Percentiles rank a stretch among this genome's conserved stretches.
Conservation (phyloP, 2,888 invertebrate genomes). For the Xanthorhoe designata region DNA sequence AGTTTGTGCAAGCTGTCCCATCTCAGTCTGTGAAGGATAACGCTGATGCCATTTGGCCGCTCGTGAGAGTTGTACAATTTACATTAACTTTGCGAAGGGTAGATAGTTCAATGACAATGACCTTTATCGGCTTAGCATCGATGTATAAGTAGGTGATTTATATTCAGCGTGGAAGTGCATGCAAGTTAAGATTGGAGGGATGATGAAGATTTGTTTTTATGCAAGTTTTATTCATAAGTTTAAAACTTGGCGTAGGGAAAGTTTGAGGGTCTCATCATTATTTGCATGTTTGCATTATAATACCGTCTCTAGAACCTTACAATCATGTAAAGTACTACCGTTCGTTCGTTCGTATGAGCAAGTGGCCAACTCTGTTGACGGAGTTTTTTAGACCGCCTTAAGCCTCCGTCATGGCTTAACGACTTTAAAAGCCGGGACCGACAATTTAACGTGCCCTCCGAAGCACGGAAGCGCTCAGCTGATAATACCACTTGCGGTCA, state of each 20-base stretch:
- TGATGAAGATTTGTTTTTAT: constrained; percentile 34
- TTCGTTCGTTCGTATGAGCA: too few species aligned
- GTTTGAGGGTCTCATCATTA: constrained; percentile 16
- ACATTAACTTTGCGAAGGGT: constrained; percentile 72
- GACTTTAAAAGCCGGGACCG: too few species aligned
- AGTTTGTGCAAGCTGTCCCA: constrained; percentile 14
- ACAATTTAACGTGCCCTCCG: too few species aligned
- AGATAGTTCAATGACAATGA: constrained; percentile 75
- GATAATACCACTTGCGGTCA: too few species aligned
- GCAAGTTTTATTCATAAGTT: constrained; percentile 32
- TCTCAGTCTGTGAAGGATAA: constrained; percentile 50
- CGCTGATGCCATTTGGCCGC: constrained; percentile 80
- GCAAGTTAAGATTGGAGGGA: constrained; percentile 39
- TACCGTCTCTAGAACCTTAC: not conserved
- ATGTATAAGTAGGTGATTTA: constrained; percentile 72
- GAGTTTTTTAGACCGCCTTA: too few species aligned
- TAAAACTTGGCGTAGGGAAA: constrained; percentile 14
- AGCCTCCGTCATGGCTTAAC: too few species aligned
- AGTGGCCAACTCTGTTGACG: too few species aligned
- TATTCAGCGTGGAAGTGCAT: constrained; percentile 61
- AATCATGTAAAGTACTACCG: too few species aligned
- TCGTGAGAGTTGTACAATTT: constrained; percentile 78
- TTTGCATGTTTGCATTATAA: constrained; percentile 11
- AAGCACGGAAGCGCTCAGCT: too few species aligned
- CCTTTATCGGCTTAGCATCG: constrained; percentile 70